Conservation (phyloP, 23 tunicate species). For the Styela clava region DNA sequence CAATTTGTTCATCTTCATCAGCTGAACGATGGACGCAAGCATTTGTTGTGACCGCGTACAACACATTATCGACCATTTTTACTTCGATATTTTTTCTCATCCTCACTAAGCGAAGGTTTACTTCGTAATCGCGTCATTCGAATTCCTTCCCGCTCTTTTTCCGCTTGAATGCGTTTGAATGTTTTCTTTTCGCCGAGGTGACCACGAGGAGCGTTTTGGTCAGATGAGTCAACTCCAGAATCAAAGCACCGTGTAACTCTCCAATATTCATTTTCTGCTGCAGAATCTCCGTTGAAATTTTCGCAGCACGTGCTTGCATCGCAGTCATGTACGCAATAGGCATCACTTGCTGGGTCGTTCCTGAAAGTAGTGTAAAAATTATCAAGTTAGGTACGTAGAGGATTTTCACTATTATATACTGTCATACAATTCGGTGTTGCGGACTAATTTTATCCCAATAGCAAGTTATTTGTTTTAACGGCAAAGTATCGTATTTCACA, state of each 20-base stretch:
- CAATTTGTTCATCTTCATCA: background rate
- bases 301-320: background rate
- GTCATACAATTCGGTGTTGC: too few relatives aligned
- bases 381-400: too few relatives aligned
- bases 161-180: constrained; percentile 5
- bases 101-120: background rate
- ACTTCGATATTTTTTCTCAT: background rate
- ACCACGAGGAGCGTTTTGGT: background rate
- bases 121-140: background rate
- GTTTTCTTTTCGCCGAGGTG: background rate
- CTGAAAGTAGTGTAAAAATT: too few relatives aligned
- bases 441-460: too few relatives aligned
- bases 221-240: background rate
- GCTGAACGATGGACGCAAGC: background rate
- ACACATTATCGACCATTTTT: background rate
- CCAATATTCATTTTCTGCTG: constrained; percentile 29
- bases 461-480: too few relatives aligned
- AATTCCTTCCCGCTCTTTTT: background rate
- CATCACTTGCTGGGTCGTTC: background rate
- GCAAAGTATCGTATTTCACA: too few relatives aligned
- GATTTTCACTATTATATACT: too few relatives aligned
- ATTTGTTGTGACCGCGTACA: background rate
- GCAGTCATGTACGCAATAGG: background rate
- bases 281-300: background rate
- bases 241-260: constrained; percentile 16